Evolutionary conservation across 35 echinoderm and acorn worm genomes (phyloP).

Genomic region (Lytechinus pictus): DNA sequence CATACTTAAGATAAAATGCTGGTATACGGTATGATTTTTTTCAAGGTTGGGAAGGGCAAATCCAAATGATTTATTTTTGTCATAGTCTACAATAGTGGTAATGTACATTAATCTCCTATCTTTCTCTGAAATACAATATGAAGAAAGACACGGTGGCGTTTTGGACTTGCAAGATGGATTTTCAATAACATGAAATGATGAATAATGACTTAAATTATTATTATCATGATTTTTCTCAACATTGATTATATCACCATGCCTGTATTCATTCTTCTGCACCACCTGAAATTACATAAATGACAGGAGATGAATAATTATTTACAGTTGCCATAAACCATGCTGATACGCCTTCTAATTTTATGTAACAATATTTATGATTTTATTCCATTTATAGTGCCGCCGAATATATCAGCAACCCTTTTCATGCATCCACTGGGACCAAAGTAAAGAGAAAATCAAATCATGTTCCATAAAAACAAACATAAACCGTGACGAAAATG

Average conservation of each 20-base stretch:
- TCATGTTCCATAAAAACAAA: not conserved
- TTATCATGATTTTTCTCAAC: not conserved
- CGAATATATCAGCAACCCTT: not conserved
- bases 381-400: not conserved
- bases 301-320: not conserved
- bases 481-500: not conserved
- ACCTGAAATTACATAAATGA: not conserved
- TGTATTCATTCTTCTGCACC: not conserved
- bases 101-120: too few species aligned
- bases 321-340: not conserved
- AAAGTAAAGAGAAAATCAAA: not conserved
- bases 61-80: too few species aligned
- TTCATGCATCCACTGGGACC: not conserved
- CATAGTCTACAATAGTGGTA: too few species aligned
- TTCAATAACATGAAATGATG: too few species aligned
- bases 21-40: too few species aligned
- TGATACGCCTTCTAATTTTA: not conserved
- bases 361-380: not conserved
- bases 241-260: not conserved
- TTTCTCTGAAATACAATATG: too few species aligned
- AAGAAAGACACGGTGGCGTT: too few species aligned
- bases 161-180: too few species aligned
- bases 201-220: not conserved
- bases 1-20: too few species aligned
- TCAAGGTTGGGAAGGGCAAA: too few species aligned